Base-by-base conservation (phyloP, 2,888 invertebrate species). In the Mythimna albipuncta region DNA sequence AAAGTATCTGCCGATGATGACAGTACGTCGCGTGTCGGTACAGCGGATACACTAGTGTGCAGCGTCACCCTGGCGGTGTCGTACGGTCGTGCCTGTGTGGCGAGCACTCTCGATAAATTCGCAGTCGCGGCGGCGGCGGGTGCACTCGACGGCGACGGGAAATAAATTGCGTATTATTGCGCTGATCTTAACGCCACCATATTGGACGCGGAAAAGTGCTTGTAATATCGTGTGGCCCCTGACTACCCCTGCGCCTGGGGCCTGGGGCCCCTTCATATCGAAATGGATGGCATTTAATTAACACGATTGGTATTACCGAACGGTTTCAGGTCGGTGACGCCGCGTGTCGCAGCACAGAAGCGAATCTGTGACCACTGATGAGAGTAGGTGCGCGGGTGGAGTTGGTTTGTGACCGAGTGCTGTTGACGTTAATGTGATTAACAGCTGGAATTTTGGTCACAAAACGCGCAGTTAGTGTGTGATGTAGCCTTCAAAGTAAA, bases 261-360 rank as follows among this genome's bases (percentile, higher is more conserved):
- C 13, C 32, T 21, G 2, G 21, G 50, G 75, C 84, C 87, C 81
- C 86, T 87, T 88, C 76, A 87, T 86, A 86, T 87, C 81, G 75
- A 77, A 87, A 87, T 87, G 86, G 83, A 87, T 85, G 85, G 80
- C 81, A 87, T 88, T 89, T 88, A 89, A 89, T 90, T 90, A 90
- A 85, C 76, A 74, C 85, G 85, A 85, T 85, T 86, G 83, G 82
- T 84, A 86, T 81, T 57, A 69, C 44, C 44, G 32, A 72, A 55
- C 64, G 64, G 57, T 68, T 75, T 67, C 61, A 59, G 44, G 62
- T 62, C 38, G 54, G 41, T 69, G 55, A 52, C 47, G 67, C 72
- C 55, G 59, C 64, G 19, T 35, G 67, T 72, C 62, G 59, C 64
- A n/a, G 50, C 73, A 67, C 35, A 54, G 64, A 32, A 41, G 61